Evolutionary conservation across 2,113 vertebrate genomes (phyloP).

Genomic region (Irena cyanogastra): DNA sequence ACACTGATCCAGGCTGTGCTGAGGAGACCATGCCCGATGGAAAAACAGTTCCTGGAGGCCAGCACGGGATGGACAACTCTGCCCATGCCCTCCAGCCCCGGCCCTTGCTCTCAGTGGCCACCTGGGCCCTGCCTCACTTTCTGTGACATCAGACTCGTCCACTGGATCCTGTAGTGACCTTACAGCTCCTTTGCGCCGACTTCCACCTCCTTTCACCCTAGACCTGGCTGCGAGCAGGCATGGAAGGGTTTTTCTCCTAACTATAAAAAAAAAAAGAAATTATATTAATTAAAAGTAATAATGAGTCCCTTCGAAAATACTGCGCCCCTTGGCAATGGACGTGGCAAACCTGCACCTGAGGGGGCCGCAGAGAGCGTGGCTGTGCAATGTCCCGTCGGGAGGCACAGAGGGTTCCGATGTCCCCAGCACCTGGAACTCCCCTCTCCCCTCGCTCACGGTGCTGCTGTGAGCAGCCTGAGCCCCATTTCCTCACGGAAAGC

Average conservation of each 20-base stretch:
- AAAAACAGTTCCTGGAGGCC: background rate
- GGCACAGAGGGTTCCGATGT: background rate
- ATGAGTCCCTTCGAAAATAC: background rate
- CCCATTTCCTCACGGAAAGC: background rate
- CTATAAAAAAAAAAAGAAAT: background rate
- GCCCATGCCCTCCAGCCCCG: background rate
- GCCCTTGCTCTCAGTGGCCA: background rate
- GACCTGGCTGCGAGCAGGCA: background rate
- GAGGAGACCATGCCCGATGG: too few species aligned
- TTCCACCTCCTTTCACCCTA: background rate
- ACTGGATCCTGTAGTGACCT: background rate
- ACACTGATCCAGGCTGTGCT: background rate
- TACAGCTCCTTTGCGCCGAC: background rate
- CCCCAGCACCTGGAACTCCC: background rate
- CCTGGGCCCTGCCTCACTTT: background rate
- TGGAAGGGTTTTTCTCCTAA: background rate
- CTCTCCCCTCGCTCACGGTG: background rate
- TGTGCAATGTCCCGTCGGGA: background rate
- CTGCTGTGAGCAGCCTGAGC: background rate
- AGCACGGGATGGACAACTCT: background rate
- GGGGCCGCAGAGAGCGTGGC: slow-evolving; percentile 43
- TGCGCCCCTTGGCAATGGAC: background rate
- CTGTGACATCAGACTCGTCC: too few species aligned
- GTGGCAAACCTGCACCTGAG: slow-evolving; percentile 35
- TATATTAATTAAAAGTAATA: background rate